Conservation (phyloP, 2,797 vertebrate genomes). For the Paramormyrops hopkinsi region DNA sequence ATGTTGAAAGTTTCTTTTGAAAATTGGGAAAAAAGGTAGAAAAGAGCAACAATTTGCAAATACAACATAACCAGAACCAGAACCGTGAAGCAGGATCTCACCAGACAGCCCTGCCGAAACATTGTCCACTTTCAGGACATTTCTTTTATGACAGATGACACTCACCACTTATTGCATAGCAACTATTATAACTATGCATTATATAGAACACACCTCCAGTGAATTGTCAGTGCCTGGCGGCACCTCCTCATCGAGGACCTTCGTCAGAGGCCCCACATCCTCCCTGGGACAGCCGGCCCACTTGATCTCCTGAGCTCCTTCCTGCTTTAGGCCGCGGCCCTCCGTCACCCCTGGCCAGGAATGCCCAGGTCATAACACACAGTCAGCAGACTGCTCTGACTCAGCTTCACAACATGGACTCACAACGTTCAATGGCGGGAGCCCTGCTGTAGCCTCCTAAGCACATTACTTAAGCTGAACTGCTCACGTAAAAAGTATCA, state of each 20-base stretch:
- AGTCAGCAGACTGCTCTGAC: neutral
- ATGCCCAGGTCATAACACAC: neutral
- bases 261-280: slow-evolving; percentile 14
- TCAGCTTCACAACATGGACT: neutral
- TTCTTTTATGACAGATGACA: neutral
- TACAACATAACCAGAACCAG: neutral
- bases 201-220: slow-evolving; percentile 38
- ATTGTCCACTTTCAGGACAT: neutral
- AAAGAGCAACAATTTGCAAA: neutral
- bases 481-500: neutral
- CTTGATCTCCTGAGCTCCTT: slow-evolving; percentile 33
- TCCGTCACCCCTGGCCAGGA: slow-evolving; percentile 36
- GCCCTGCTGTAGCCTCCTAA: neutral
- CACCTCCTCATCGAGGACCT: slow-evolving; percentile 20
- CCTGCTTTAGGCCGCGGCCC: slow-evolving; percentile 41
- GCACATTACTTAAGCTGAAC: neutral
- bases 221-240: slow-evolving; percentile 30
- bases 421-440: neutral
- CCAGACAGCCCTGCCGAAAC: neutral
- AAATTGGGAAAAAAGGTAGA: neutral
- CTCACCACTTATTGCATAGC: neutral
- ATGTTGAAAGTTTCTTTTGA: neutral
- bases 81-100: neutral
- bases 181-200: neutral
- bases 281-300: slow-evolving; percentile 41